A percentile compares a stretch with the other conserved stretches of the same genome.
Evolutionary conservation across 2,888 invertebrate species (phyloP).

Genomic region (Cantharis lateralis): DNA sequence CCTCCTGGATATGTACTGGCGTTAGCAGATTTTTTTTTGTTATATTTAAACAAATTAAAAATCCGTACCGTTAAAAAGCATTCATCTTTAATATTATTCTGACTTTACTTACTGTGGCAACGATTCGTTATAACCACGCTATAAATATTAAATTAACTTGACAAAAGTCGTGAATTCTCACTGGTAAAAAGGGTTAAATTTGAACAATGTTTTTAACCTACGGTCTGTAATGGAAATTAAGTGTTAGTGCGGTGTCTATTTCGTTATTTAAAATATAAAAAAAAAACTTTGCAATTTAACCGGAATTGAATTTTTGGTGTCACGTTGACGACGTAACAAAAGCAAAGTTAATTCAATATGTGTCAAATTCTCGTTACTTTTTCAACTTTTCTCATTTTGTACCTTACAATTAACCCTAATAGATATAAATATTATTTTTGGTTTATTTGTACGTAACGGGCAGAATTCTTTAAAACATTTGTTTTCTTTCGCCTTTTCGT

Average conservation of each 20-base stretch:
- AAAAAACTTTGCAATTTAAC: background rate
- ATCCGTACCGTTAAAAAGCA: slow-evolving; percentile 11
- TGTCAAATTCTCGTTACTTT: background rate
- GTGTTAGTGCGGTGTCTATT: background rate
- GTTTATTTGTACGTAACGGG: background rate
- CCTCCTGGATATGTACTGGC: too few species aligned
- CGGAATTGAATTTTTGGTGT: background rate
- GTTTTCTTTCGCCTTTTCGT: slow-evolving; percentile 8
- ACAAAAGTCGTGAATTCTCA: slow-evolving; percentile 8
- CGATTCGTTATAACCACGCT: slow-evolving; percentile 12
- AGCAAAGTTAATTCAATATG: background rate
- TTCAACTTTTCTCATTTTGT: background rate
- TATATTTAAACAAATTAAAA: background rate
- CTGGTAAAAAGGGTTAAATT: slow-evolving; percentile 18
- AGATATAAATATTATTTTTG: background rate
- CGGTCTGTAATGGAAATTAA: background rate
- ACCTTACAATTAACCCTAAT: background rate
- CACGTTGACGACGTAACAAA: background rate
- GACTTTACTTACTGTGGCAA: slow-evolving; percentile 17
- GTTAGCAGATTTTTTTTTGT: too few species aligned
- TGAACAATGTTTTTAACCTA: background rate
- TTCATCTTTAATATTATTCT: slow-evolving; percentile 11
- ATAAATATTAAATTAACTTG: slow-evolving; percentile 22
- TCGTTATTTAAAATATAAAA: background rate
- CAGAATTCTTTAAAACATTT: slow-evolving; percentile 12